Conservation (phyloP, 2,888 invertebrate genomes). For the Luperina testacea region DNA sequence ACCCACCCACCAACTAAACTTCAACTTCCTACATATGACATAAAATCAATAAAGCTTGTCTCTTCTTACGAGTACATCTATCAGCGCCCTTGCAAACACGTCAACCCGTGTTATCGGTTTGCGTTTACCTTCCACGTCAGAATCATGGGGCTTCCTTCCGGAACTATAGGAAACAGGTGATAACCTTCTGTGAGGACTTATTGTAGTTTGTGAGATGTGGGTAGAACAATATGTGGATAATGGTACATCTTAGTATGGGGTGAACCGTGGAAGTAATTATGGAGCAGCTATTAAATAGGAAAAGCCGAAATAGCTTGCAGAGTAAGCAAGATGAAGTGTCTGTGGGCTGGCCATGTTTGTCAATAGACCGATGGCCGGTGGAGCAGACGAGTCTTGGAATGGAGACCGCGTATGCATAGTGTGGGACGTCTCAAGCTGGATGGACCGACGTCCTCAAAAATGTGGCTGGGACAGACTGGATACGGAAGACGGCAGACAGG, state of each 20-base stretch:
- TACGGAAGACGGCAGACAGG: not conserved
- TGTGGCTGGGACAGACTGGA: not conserved
- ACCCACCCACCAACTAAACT: not conserved
- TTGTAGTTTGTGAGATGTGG: slow-evolving; percentile 13
- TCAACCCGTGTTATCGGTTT: slow-evolving; percentile 39
- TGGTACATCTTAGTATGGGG: not conserved
- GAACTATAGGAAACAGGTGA: slow-evolving; percentile 39
- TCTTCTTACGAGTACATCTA: not conserved
- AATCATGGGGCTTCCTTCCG: slow-evolving; percentile 57
- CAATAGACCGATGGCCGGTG: not conserved
- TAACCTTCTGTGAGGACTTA: slow-evolving; percentile 33
- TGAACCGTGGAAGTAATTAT: slow-evolving; percentile 11
- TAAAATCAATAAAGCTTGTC: slow-evolving; percentile 35
- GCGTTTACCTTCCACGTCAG: slow-evolving; percentile 41
- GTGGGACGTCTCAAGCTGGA: not conserved
- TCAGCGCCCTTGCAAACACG: slow-evolving; percentile 27
- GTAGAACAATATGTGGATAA: slow-evolving; percentile 26
- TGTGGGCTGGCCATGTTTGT: no score
- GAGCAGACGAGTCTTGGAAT: not conserved
- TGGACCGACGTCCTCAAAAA: not conserved
- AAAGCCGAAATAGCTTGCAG: not conserved
- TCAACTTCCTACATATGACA: not conserved
- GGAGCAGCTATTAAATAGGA: not conserved
- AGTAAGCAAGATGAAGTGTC: not conserved
- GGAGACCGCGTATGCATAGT: not conserved